Percentiles rank a stretch among this genome's conserved stretches.
Evolutionary conservation across 1,140 invertebrate species (phyloP).

Genomic region (Tetramorium simillimum): DNA sequence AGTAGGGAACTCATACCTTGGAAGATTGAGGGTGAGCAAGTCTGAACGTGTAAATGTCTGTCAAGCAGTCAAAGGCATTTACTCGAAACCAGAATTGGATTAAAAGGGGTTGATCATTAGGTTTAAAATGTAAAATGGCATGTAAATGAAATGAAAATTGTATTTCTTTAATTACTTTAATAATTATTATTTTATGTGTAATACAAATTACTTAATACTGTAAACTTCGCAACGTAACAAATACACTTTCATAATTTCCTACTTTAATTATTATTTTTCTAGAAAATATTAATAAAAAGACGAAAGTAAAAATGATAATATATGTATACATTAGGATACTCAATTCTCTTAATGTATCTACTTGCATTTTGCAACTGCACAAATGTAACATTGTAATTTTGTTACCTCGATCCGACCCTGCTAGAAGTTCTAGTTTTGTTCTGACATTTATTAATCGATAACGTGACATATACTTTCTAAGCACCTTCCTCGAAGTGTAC

Average conservation of each 20-base stretch:
- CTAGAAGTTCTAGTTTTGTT: constrained; percentile 10
- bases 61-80: constrained; percentile 32
- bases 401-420: constrained; percentile 5
- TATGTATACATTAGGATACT: background rate
- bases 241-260: background rate
- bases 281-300: background rate
- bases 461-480: background rate
- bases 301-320: background rate
- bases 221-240: background rate
- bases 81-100: background rate
- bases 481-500: background rate
- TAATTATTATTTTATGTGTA: background rate
- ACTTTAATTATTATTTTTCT: background rate
- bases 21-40: constrained; percentile 3
- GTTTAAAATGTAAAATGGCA: background rate
- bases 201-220: background rate
- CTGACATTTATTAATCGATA: constrained; percentile 45
- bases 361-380: background rate
- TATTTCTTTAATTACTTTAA: background rate
- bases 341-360: background rate
- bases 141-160: background rate
- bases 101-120: background rate
- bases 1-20: constrained; percentile 12
- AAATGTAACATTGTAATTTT: background rate
- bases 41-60: constrained; percentile 28